Evolutionary conservation across 2,888 invertebrate genomes (phyloP).

Genomic region (Embidobia sp.): DNA sequence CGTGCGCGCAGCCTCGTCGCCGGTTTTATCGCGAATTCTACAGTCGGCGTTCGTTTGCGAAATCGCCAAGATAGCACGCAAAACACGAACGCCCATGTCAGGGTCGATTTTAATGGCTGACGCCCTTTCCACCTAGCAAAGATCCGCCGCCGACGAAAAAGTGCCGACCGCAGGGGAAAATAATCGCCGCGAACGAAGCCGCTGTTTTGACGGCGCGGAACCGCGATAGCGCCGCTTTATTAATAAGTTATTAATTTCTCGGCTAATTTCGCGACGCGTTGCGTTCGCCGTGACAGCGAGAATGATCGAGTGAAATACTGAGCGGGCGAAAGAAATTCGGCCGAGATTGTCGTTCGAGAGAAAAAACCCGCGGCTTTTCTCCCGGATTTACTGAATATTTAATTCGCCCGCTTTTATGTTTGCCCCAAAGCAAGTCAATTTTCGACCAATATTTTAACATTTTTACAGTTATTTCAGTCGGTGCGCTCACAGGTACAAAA

Average conservation of each 20-base stretch:
- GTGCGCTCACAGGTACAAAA: too few species aligned
- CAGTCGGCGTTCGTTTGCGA: slow-evolving; percentile 51
- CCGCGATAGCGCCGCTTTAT: slow-evolving; percentile 12
- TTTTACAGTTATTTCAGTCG: too few species aligned
- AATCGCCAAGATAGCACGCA: slow-evolving; percentile 52
- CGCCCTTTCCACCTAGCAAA: slow-evolving; percentile 43
- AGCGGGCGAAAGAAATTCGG: background rate
- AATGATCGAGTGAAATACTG: slow-evolving; percentile 8
- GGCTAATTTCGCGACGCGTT: slow-evolving; percentile 6
- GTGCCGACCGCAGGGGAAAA: slow-evolving; percentile 15
- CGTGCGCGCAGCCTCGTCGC: slow-evolving; percentile 4
- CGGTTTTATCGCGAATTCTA: slow-evolving; percentile 50
- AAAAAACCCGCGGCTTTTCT: too few species aligned
- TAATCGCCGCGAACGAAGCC: slow-evolving; percentile 1
- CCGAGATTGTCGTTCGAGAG: too few species aligned
- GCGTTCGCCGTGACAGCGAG: background rate
- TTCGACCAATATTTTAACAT: too few species aligned
- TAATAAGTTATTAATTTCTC: slow-evolving; percentile 31
- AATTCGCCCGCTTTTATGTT: too few species aligned
- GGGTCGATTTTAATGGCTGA: slow-evolving; percentile 55
- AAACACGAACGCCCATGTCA: slow-evolving; percentile 60
- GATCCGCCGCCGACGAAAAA: slow-evolving; percentile 38
- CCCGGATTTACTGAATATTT: too few species aligned
- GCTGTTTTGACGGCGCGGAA: slow-evolving; percentile 4
- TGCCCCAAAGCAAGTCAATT: too few species aligned